phyloP scores from a whole-genome alignment of 2,797 vertebrate genomes.

The Mus caroli region DNA sequence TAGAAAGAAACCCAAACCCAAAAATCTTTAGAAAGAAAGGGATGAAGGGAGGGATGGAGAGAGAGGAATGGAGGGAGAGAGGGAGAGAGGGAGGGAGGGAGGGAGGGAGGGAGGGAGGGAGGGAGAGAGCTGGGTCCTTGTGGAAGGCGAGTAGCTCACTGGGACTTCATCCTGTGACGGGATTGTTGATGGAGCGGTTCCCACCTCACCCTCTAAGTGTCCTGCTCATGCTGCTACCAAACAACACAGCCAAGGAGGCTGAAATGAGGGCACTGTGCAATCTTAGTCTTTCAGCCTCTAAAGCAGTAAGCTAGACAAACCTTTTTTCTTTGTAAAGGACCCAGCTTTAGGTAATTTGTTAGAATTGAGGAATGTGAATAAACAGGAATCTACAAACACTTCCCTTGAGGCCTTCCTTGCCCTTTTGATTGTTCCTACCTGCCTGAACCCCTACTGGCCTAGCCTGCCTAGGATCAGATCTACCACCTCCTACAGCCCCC shows the following conservation, averaged over 20 bases:
- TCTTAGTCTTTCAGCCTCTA: background rate
- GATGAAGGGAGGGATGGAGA: no score
- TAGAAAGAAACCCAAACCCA: background rate
- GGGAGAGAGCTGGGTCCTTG: background rate
- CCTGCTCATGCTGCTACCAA: background rate
- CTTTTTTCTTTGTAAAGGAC: background rate
- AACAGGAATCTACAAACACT: background rate
- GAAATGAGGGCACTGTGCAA: no score
- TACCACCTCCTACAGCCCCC: background rate
- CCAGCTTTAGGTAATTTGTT: background rate
- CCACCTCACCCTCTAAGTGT: background rate
- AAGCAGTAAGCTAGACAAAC: background rate
- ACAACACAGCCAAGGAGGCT: background rate
- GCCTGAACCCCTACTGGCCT: background rate
- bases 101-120: no score
- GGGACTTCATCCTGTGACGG: background rate
- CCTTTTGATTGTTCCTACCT: background rate
- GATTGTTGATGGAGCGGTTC: background rate
- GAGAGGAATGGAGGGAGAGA: no score
- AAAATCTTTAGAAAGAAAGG: background rate
- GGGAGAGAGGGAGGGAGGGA: no score
- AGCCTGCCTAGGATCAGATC: background rate
- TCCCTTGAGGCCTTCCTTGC: background rate
- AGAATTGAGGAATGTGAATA: background rate
- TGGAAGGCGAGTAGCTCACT: background rate